Conservation (phyloP, 2,888 invertebrate genomes). For the Cantharis nigra region DNA sequence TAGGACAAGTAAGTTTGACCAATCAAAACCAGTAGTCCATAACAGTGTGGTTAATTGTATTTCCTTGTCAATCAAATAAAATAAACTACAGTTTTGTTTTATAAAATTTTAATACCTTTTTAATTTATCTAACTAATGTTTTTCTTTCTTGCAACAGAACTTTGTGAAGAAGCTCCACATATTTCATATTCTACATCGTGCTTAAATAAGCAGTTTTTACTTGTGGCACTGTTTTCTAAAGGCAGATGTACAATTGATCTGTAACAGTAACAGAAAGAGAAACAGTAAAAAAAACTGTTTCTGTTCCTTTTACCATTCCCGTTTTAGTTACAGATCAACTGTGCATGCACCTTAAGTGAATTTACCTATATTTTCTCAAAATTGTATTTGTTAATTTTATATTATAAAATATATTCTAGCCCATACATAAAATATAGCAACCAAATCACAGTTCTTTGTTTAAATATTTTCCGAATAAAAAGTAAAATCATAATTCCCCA, state of each 20-base stretch:
- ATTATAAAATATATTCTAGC: neutral
- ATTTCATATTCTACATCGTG: neutral
- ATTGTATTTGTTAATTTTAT: neutral
- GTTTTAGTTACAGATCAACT: too few species aligned
- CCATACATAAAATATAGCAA: neutral
- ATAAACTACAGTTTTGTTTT: neutral
- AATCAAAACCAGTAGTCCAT: too few species aligned
- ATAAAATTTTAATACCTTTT: neutral
- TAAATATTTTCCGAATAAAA: neutral
- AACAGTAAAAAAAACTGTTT: too few species aligned
- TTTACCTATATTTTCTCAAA: neutral
- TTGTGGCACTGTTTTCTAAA: neutral
- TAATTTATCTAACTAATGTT: neutral
- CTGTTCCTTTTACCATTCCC: too few species aligned
- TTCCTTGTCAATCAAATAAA: neutral
- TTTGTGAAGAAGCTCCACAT: neutral
- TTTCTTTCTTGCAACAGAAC: neutral
- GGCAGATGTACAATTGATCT: too few species aligned
- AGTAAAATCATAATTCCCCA: neutral
- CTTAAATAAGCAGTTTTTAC: neutral
- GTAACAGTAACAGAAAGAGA: too few species aligned
- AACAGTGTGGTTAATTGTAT: too few species aligned
- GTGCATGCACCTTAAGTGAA: neutral
- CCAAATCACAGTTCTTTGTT: neutral
- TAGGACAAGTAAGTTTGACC: too few species aligned